These are phyloP conservation scores for Otocyon megalotis DNA, from an alignment of 2,113 vertebrate genomes.

Conservation along the genomic window DNA sequence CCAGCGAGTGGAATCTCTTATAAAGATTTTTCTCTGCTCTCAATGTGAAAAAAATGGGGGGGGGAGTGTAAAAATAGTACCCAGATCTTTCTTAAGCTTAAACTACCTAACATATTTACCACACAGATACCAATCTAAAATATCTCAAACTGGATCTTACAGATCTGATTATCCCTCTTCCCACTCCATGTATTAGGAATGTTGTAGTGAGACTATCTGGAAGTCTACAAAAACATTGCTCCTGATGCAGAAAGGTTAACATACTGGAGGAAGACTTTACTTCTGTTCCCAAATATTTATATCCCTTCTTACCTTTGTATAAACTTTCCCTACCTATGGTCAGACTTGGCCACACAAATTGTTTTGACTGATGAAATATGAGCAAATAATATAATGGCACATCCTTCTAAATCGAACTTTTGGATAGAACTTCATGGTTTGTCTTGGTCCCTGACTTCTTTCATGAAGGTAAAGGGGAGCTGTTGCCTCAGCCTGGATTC, in stretches of 20 bases:
- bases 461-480: not conserved
- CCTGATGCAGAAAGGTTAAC: not conserved
- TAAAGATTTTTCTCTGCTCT: not conserved
- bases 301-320: not conserved
- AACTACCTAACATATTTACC: not conserved
- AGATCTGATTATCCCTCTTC: not conserved
- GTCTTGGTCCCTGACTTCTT: not conserved
- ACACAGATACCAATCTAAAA: not conserved
- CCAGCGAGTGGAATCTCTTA: not conserved
- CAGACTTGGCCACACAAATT: not conserved
- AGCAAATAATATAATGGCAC: not conserved
- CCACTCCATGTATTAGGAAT: not conserved
- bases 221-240: not conserved
- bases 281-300: not conserved
- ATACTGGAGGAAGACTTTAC: not conserved
- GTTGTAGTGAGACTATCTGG: not conserved
- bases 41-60: not conserved
- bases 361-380: not conserved
- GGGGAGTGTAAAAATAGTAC: not conserved
- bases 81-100: not conserved
- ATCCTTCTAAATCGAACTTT: not conserved
- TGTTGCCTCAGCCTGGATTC: not conserved
- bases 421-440: not conserved
- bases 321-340: not conserved
- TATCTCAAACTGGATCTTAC: not conserved